Conservation (phyloP, 2,888 invertebrate genomes). For the Melieria picta region DNA sequence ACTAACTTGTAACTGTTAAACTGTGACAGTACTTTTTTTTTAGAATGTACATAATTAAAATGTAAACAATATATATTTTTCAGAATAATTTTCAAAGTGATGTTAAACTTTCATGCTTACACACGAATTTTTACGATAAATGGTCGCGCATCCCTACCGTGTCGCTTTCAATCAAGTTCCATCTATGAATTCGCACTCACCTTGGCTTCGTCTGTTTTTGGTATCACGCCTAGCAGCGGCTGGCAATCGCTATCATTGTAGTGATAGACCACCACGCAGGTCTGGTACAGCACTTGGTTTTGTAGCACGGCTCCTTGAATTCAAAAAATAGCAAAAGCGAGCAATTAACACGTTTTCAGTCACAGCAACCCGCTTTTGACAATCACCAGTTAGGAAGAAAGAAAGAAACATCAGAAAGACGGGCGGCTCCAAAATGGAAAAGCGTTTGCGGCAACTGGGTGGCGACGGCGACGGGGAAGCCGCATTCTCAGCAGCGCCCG, state of each 20-base stretch:
- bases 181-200: not conserved
- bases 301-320: slow-evolving; percentile 67
- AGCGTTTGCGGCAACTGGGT: not conserved
- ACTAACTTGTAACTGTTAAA: no score
- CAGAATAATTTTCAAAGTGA: no score
- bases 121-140: not conserved
- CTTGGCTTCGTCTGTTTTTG: slow-evolving; percentile 2
- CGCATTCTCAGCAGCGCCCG: no score
- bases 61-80: no score
- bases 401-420: slow-evolving; percentile 16
- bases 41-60: no score
- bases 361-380: not conserved
- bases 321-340: not conserved
- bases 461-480: no score
- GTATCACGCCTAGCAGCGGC: slow-evolving; percentile 53
- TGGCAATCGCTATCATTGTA: slow-evolving; percentile 71
- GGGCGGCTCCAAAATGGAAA: slow-evolving; percentile 16
- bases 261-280: slow-evolving; percentile 72
- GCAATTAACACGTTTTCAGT: not conserved
- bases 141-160: not conserved
- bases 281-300: slow-evolving; percentile 76
- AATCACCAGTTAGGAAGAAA: slow-evolving; percentile 44
- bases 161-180: not conserved
- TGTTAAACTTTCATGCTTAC: no score
- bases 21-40: no score